Conservation (phyloP, 92 coral and sea anemone species). For the Porites evermanni region DNA sequence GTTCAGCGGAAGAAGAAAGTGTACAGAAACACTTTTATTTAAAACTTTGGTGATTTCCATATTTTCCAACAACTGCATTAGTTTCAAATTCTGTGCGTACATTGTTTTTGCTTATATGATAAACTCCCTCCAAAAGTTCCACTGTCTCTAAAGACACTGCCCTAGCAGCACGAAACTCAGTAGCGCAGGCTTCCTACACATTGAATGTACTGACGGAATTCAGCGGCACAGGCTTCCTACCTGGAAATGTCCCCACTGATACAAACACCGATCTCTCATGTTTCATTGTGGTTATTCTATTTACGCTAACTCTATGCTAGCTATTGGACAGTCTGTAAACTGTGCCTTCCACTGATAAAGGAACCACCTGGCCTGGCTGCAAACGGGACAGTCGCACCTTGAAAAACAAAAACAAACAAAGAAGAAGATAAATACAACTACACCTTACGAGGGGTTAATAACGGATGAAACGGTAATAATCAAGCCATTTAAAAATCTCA, state of each 20-base stretch:
- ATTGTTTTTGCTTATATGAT: no score
- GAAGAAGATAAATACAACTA: neutral
- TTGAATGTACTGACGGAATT: neutral
- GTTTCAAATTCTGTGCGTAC: no score
- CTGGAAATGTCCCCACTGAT: no score
- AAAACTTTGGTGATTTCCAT: no score
- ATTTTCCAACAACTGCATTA: no score
- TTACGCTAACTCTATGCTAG: neutral
- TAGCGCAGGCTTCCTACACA: neutral
- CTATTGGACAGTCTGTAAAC: conserved; percentile 28
- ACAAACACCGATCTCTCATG: no score
- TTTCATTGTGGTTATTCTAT: neutral
- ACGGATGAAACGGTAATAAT: neutral
- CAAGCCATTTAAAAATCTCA: neutral
- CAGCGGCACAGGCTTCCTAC: neutral
- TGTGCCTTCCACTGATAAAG: conserved; percentile 14
- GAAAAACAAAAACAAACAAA: neutral
- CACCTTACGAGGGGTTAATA: neutral
- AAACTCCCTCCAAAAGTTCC: neutral
- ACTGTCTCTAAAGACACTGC: neutral
- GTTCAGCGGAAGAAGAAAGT: neutral
- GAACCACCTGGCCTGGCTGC: conserved; percentile 2
- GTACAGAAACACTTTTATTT: neutral
- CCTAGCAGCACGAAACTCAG: neutral
- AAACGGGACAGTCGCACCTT: conserved; percentile 45